These are phyloP conservation scores for Corvus cornix DNA, from an alignment of 2,113 vertebrate species.

Conservation along the genomic window DNA sequence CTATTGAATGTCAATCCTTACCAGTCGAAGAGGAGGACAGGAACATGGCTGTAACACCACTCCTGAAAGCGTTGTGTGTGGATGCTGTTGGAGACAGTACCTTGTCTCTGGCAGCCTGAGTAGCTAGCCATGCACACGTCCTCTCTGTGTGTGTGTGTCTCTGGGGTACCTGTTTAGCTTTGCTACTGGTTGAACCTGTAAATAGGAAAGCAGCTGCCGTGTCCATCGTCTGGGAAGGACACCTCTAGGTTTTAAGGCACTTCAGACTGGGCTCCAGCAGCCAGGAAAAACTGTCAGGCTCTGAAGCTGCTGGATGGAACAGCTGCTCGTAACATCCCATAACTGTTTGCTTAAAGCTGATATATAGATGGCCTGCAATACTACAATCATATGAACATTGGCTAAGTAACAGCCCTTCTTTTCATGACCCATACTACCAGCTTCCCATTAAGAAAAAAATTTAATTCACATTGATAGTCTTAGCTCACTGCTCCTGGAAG, in stretches of 20 bases:
- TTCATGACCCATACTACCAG: background rate
- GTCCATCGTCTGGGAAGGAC: background rate
- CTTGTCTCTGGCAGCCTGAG: background rate
- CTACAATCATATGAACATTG: background rate
- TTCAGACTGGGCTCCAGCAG: background rate
- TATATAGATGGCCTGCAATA: background rate
- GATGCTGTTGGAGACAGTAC: background rate
- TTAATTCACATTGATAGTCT: background rate
- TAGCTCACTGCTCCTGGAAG: background rate
- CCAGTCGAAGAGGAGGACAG: background rate
- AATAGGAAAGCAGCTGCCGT: fast-evolving
- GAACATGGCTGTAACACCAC: background rate
- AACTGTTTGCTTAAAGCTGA: background rate
- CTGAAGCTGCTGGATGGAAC: background rate
- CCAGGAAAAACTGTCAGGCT: background rate
- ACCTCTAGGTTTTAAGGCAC: background rate
- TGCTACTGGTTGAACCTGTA: background rate
- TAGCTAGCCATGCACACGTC: fast-evolving
- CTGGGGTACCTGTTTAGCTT: background rate
- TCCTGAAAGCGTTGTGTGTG: fast-evolving
- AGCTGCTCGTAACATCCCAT: background rate
- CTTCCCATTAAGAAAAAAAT: background rate
- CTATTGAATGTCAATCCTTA: fast-evolving
- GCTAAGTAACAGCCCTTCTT: background rate
- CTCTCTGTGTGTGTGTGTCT: background rate